These are phyloP conservation scores for Rana temporaria DNA, from an alignment of 2,113 vertebrate genomes.

Conservation along the genomic window DNA sequence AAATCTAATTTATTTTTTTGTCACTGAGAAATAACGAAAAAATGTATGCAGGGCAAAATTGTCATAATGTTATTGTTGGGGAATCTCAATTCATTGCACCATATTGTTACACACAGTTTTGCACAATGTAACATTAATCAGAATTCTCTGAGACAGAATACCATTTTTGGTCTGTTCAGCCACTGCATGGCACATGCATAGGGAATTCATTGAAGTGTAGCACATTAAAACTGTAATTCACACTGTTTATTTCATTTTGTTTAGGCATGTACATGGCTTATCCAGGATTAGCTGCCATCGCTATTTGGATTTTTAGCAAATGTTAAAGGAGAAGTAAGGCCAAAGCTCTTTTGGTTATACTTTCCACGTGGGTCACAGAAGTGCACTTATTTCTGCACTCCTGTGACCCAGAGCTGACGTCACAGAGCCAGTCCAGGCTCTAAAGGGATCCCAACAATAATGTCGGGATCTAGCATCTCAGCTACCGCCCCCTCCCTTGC, in stretches of 20 bases:
- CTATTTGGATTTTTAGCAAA: too few relatives aligned
- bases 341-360: too few relatives aligned
- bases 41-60: conserved; percentile 7
- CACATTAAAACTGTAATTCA: not conserved
- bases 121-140: conserved; percentile 25
- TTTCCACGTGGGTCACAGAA: too few relatives aligned
- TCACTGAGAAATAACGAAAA: conserved; percentile 36
- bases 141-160: not conserved
- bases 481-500: too few relatives aligned
- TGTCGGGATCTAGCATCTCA: too few relatives aligned
- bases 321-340: too few relatives aligned
- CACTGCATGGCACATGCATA: not conserved
- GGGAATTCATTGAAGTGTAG: not conserved
- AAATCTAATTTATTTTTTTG: conserved; percentile 51
- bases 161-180: conserved; percentile 8
- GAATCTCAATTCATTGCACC: conserved; percentile 17
- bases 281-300: not conserved
- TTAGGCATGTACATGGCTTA: not conserved
- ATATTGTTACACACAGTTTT: conserved; percentile 20
- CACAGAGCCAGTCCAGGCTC: too few relatives aligned
- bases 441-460: too few relatives aligned
- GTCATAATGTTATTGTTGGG: conserved; percentile 22
- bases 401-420: too few relatives aligned
- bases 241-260: not conserved
- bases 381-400: too few relatives aligned